Evolutionary conservation across 2,888 invertebrate genomes (phyloP).

Genomic region (Nomada flava): DNA sequence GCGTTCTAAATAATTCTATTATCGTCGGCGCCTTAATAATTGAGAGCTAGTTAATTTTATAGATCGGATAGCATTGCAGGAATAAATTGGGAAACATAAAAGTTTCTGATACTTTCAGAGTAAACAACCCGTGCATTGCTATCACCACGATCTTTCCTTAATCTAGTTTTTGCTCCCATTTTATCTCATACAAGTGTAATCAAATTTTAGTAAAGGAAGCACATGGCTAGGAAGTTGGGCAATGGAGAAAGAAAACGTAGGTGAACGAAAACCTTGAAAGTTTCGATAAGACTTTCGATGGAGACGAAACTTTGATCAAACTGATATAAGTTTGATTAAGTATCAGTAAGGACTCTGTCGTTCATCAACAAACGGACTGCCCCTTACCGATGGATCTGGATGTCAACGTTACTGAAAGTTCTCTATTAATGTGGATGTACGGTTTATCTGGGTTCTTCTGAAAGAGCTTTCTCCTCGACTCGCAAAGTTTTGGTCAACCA

Average conservation of each 20-base stretch:
- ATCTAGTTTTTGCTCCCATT: no score
- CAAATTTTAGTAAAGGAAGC: background rate
- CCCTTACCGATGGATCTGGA: conserved; percentile 33
- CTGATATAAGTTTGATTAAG: conserved; percentile 73
- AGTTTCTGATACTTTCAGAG: no score
- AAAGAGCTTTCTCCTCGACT: conserved; percentile 65
- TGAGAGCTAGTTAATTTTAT: no score
- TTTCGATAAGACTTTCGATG: conserved; percentile 60
- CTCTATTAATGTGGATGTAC: conserved; percentile 65
- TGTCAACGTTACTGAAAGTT: conserved; percentile 46
- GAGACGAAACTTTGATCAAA: conserved; percentile 46
- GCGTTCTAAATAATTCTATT: no score
- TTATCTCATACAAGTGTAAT: no score
- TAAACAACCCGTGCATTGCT: no score
- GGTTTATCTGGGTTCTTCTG: conserved; percentile 57
- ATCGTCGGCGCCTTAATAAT: no score
- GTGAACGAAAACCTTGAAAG: conserved; percentile 54
- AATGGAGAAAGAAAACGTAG: conserved; percentile 15
- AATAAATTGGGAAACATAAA: no score
- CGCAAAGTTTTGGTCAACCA: conserved; percentile 50
- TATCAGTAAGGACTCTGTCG: conserved; percentile 58
- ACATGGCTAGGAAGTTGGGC: background rate
- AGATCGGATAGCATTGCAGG: no score
- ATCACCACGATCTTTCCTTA: no score
- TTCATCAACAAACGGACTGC: conserved; percentile 65